These are phyloP conservation scores for Lycopodina hypogea DNA, from an alignment of 37 sponge, comb jelly and placozoan species.

Conservation along the genomic window DNA sequence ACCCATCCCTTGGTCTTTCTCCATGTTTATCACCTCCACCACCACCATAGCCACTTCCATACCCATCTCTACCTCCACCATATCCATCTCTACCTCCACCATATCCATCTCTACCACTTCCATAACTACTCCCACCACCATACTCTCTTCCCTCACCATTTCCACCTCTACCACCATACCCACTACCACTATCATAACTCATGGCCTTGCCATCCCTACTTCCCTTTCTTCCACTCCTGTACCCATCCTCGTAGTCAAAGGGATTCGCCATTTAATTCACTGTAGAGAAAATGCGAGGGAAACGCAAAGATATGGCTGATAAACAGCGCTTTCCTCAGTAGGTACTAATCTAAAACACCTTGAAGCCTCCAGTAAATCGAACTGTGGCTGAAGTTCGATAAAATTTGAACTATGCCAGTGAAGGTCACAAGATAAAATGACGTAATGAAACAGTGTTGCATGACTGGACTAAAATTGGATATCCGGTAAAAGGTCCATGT, in stretches of 20 bases:
- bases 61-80: constrained; percentile 1
- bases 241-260: constrained; percentile 25
- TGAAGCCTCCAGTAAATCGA: too few relatives aligned
- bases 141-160: neutral
- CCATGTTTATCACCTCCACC: neutral
- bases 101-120: neutral
- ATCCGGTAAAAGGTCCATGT: too few relatives aligned
- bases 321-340: too few relatives aligned
- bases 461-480: too few relatives aligned
- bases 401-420: too few relatives aligned
- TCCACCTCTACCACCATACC: constrained; percentile 8
- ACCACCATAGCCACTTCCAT: neutral
- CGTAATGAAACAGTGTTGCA: too few relatives aligned
- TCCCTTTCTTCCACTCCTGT: neutral
- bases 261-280: constrained; percentile 1
- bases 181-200: neutral
- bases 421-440: too few relatives aligned
- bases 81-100: constrained; percentile 11
- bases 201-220: neutral
- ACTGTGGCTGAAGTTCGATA: too few relatives aligned
- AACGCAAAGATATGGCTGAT: too few relatives aligned
- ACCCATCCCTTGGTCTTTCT: neutral
- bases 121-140: neutral
- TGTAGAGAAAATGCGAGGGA: neutral
- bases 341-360: too few relatives aligned